Evolutionary conservation across 2,797 vertebrate species (phyloP), one percentile per base, ranked within the genome.

Genomic region (Miichthys miiuy): DNA sequence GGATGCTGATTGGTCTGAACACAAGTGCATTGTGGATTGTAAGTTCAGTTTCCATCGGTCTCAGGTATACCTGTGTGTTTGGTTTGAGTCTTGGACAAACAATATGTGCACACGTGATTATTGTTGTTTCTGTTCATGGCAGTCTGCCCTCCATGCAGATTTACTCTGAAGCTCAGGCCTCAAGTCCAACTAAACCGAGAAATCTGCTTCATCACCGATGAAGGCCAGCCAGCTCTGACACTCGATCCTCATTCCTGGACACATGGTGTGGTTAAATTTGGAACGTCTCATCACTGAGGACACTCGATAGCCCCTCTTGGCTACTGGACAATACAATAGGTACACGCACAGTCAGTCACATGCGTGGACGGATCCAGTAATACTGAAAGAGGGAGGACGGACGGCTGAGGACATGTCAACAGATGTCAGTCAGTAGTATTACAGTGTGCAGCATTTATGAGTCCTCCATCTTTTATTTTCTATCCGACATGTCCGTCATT

Each of bases 241-340:
- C 42, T 23, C 23, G 63, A 81, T 67, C 73, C 75, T 69, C 51
- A 51, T 61, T 63, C 63, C 54, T 6, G 58, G 57, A 77, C 84
- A 82, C 71, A 81, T 77, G 70, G 70, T 66, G 52, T 13, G 38
- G 72, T 48, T 79, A 79, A 73, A 79, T 84, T 71, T 81, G 75
- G 83, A 83, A 55, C 54, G 21, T 48, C 48, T 46, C 55, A 55
- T 80, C 52, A 77, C 51, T 65, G 27, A 25, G 55, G 69, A 68
- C 67, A 82, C 61, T 65, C 65, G 61, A 79, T 66, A 51, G 18
- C 21, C 20, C 20, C 20, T 17, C 6, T 0, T 11, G 10, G 23
- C 47, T 51, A 54, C 67, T 64, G 25, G 23, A 66, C 69, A 66
- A 50, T 64, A 66, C 50, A 57, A 42, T 54, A 25, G 21, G 21